Percentiles rank a stretch among this genome's conserved stretches.
phyloP scores from a whole-genome alignment of 92 coral and sea anemone genomes.

The Siderastrea siderea region DNA sequence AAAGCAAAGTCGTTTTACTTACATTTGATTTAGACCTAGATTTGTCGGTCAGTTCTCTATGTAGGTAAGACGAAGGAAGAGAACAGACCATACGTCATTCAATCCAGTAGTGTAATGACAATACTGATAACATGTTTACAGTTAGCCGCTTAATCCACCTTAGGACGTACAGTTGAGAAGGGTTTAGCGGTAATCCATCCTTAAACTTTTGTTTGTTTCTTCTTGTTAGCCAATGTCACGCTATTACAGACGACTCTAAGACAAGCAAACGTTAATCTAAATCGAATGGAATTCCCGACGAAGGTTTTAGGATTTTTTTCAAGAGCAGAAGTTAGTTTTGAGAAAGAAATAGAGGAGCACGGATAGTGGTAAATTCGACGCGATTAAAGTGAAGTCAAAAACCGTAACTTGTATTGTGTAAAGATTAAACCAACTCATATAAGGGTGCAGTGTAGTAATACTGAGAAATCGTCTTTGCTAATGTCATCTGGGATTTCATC shows the following conservation, averaged over 20 bases:
- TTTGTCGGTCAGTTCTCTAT: neutral
- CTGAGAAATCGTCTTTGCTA: conserved; percentile 11
- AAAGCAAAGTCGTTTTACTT: neutral
- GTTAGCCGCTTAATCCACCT: conserved; percentile 3
- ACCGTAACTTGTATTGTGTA: neutral
- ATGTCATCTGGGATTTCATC: conserved; percentile 14
- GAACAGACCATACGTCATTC: neutral
- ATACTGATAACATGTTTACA: conserved; percentile 8
- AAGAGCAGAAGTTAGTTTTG: neutral
- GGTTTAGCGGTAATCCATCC: conserved; percentile 12
- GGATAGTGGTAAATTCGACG: neutral
- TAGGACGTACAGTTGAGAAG: conserved; percentile 21
- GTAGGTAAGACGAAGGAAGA: neutral
- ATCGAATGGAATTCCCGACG: neutral
- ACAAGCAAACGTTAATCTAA: neutral
- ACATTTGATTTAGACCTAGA: neutral
- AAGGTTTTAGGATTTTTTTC: neutral
- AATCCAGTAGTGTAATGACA: neutral
- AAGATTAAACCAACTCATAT: conserved; percentile 16
- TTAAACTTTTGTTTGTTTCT: neutral
- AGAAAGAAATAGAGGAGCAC: neutral
- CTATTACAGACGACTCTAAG: neutral
- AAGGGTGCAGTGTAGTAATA: conserved; percentile 21
- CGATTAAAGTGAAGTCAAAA: neutral
- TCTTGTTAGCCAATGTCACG: conserved; percentile 12